Evolutionary conservation across 2,888 invertebrate genomes (phyloP), one percentile per base, ranked within the genome.

Genomic region (Eremobia ochroleuca): DNA sequence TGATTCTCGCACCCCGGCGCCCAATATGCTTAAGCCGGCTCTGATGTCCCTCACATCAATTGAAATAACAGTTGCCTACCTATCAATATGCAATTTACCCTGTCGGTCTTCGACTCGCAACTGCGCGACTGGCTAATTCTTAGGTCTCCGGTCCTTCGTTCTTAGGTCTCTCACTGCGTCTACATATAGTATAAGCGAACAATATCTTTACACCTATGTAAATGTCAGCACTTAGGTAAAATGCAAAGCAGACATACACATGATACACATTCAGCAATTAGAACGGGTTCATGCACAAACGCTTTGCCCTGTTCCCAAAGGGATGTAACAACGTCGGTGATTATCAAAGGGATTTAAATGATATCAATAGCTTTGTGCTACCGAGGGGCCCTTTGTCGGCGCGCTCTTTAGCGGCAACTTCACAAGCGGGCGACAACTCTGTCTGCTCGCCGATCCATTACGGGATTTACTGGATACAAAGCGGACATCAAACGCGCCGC

Each of bases 281-380:
- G 2, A 52, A n/a, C 34, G 3, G 34, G 15, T 49, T 67, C 15
- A 49, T 52, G 34, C 34, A 55, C 67, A 68, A 55, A 37, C 52
- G 55, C 76, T 70, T 78, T 74, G 62, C 72, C 64, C 49, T 70
- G 31, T 64, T 76, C 67, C 75, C 91, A 92, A 89, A 91, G 93
- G 93, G 94, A 92, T 93, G 92, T 85, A 91, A 90, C 88, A 73
- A 91, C 87, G 91, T 88, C 95, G 95, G 95, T 90, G 83, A 86
- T 87, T 85, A 91, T 95, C 94, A 95, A 96, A 96, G 94, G 94
- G 94, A 95, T 95, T 94, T 94, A 94, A 95, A 94, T 94, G 94
- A 94, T 96, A 96, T 95, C 96, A 95, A 95, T 96, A 93, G 95
- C 94, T 94, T 94, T 94, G 92, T 94, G 95, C 96, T 95, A 95